Evolutionary conservation across 2,888 invertebrate species (phyloP), one percentile per base, ranked within the genome.

Genomic region (Acanthococcus lagerstroemiae): DNA sequence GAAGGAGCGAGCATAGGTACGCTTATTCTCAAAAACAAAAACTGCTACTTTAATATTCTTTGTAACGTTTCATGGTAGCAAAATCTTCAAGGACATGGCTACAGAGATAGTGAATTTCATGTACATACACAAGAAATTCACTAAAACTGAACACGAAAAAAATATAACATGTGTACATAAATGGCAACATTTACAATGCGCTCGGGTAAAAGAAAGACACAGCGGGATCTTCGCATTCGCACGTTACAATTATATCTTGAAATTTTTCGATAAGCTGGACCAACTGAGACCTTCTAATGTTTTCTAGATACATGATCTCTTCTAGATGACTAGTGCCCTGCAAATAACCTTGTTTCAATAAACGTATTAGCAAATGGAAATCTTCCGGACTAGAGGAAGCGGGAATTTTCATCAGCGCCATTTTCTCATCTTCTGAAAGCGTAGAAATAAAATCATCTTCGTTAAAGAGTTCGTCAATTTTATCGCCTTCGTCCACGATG

Each of bases 261-360:
- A 95, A 96, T 75, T 96, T 95, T 75, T 96, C 95, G 12, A 96
- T 77, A 21, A 96, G 80, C 72, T 93, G 90, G 74, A 94, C 79
- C n/a, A 97, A 78, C 74, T 95, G 92, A 6, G 94, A 92, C 65
- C 96, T 80, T 19, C 89, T 81, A 63, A 96, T 82, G 76, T 96
- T 95, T 76, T 95, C 95, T 78, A 91, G 84, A 75, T 91, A 96
- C 95, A 96, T 96, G 67, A 97, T 96, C 76, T 96, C 95, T 77
- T 97, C 96, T 9, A 96, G 78, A 75, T 96, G 96, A 77, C 93
- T 90, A 70, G 87, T 85, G 2, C 96, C 96, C 71, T 88, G 85
- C 72, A 96, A 91, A 76, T 95, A 96, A 3, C 85, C 85, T 77
- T 75, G 72, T 61, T 76, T 72, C 54, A 77, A 77, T 3, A 78